Conservation (phyloP, 2,113 vertebrate genomes). For the Pseudopodoces humilis region DNA sequence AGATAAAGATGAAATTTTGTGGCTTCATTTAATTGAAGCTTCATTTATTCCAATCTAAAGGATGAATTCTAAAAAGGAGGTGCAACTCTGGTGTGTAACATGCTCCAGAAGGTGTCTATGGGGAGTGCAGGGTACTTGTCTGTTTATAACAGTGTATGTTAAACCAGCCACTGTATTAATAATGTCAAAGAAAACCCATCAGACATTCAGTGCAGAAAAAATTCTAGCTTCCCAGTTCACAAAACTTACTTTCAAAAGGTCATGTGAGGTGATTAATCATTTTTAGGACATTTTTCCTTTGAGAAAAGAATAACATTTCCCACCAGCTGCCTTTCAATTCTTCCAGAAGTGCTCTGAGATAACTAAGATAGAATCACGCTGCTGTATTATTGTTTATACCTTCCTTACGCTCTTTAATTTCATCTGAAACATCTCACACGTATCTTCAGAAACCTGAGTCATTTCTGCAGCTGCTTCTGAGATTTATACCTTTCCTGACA, state of each 20-base stretch:
- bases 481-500: not conserved
- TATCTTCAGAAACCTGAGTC: not conserved
- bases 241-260: not conserved
- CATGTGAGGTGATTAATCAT: not conserved
- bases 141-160: not conserved
- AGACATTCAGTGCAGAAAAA: not conserved
- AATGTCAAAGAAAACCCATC: not conserved
- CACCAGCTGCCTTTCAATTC: not conserved
- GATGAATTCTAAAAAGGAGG: not conserved
- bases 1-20: not conserved
- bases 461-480: not conserved
- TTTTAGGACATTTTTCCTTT: not conserved
- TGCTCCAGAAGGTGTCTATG: not conserved
- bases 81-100: not conserved
- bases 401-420: not conserved
- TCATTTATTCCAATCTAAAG: not conserved
- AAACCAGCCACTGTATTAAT: not conserved
- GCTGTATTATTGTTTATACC: constrained; percentile 16
- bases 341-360: not conserved
- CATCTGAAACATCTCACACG: not conserved
- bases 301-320: not conserved
- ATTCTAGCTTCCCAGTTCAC: not conserved
- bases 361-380: not conserved
- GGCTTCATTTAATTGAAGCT: not conserved
- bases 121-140: not conserved